A percentile compares a stretch with the other conserved stretches of the same genome.
Conservation (phyloP, 1,140 invertebrate genomes). For the Periplaneta americana region DNA sequence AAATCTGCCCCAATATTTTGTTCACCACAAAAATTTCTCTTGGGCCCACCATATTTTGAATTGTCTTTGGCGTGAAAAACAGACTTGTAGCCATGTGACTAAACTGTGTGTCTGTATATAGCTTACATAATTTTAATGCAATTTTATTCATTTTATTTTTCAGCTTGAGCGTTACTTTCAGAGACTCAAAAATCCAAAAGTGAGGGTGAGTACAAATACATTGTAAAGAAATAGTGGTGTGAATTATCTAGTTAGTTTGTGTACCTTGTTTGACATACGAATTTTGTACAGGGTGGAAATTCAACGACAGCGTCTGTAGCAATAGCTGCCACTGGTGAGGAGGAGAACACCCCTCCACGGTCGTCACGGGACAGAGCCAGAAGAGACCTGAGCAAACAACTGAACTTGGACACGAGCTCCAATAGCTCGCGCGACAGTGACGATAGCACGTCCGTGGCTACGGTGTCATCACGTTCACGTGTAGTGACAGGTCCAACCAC, state of each 20-base stretch:
- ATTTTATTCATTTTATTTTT: too few relatives aligned
- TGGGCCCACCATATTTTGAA: too few relatives aligned
- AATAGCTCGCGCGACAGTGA: constrained; percentile 32
- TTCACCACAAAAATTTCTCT: too few relatives aligned
- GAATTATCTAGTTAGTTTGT: not conserved
- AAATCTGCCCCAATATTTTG: too few relatives aligned
- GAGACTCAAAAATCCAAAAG: constrained; percentile 80
- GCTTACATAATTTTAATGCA: too few relatives aligned
- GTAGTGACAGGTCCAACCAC: constrained; percentile 58
- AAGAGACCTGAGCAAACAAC: constrained; percentile 35
- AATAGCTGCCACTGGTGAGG: not conserved
- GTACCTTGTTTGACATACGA: not conserved
- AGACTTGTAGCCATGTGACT: too few relatives aligned
- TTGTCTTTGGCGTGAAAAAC: too few relatives aligned
- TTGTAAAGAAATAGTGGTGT: too few relatives aligned
- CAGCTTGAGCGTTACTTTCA: constrained; percentile 92
- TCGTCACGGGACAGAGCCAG: constrained; percentile 30
- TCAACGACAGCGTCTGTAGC: not conserved
- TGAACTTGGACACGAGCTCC: constrained; percentile 31
- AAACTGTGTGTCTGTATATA: too few relatives aligned
- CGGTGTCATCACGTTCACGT: constrained; percentile 20
- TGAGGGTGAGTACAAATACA: constrained; percentile 57
- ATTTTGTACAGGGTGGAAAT: not conserved
- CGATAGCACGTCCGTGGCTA: constrained; percentile 19
- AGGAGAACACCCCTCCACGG: constrained; percentile 14